phyloP scores from a whole-genome alignment of 1,140 invertebrate genomes.

The Leguminivora glycinivorella region DNA sequence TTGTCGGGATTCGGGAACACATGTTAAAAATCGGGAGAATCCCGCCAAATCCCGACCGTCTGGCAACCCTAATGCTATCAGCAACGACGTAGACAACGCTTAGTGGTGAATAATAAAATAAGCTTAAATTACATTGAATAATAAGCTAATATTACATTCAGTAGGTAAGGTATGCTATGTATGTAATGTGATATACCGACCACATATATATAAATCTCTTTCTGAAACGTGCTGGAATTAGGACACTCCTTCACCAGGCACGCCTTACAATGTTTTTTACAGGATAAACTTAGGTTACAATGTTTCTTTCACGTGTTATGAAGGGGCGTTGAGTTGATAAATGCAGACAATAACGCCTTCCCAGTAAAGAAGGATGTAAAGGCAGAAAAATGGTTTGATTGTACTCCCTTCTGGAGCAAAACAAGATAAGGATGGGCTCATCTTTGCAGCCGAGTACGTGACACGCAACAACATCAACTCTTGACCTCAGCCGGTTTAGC shows the following conservation, averaged over 20 bases:
- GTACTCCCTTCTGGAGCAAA: conserved; percentile 1
- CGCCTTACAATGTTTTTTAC: conserved; percentile 18
- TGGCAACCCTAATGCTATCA: too few species aligned
- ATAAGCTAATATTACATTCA: too few species aligned
- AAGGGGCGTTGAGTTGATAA: conserved; percentile 26
- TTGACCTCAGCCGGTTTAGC: too few species aligned
- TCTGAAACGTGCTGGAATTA: background rate
- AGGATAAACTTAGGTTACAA: background rate
- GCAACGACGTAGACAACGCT: too few species aligned
- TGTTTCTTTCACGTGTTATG: conserved; percentile 27
- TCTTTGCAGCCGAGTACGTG: conserved; percentile 7
- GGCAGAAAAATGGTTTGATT: background rate
- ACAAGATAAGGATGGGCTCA: conserved; percentile 2
- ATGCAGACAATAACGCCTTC: conserved; percentile 18
- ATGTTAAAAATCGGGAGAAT: too few species aligned
- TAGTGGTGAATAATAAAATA: too few species aligned
- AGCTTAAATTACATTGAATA: too few species aligned
- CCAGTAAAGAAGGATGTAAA: background rate
- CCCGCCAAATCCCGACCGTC: too few species aligned
- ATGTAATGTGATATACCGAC: too few species aligned
- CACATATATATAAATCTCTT: background rate
- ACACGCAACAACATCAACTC: conserved; percentile 18
- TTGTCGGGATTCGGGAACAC: too few species aligned
- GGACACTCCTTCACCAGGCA: background rate
- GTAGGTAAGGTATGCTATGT: too few species aligned